Conservation (phyloP, 1,140 invertebrate species). For the Brachionus sp. region DNA sequence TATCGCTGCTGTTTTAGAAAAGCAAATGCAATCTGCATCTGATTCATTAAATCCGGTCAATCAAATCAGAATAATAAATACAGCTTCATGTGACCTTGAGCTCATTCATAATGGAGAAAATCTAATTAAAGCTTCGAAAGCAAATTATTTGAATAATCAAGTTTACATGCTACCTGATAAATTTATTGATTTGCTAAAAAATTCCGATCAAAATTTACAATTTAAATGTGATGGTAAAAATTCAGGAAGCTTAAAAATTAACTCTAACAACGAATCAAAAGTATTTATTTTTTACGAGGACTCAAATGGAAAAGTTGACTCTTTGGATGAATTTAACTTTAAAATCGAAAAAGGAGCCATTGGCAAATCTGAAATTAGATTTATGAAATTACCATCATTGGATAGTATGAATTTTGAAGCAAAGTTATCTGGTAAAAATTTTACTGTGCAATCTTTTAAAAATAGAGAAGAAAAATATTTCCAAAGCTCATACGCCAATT, state of each 20-base stretch:
- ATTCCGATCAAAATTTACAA: not conserved
- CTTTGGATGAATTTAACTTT: not conserved
- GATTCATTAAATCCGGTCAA: not conserved
- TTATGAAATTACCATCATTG: not conserved
- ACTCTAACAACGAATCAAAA: not conserved
- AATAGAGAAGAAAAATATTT: not conserved
- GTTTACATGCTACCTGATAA: not conserved
- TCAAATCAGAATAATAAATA: conserved; percentile 9
- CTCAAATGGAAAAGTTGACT: not conserved
- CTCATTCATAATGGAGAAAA: not conserved
- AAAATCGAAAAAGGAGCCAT: not conserved
- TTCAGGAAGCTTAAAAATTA: not conserved
- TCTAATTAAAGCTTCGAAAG: not conserved
- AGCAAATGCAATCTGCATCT: conserved; percentile 66
- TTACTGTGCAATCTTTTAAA: not conserved
- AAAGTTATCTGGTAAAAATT: not conserved
- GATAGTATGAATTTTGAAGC: not conserved
- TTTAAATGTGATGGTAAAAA: not conserved
- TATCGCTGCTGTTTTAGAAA: conserved; percentile 78
- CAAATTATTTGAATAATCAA: not conserved
- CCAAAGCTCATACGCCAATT: not conserved
- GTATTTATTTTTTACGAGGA: not conserved
- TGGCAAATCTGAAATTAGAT: not conserved
- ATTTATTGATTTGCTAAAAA: not conserved
- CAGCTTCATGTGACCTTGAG: not conserved